These are phyloP conservation scores for Lagria hirta DNA, from an alignment of 2,888 invertebrate species.

Conservation along the genomic window DNA sequence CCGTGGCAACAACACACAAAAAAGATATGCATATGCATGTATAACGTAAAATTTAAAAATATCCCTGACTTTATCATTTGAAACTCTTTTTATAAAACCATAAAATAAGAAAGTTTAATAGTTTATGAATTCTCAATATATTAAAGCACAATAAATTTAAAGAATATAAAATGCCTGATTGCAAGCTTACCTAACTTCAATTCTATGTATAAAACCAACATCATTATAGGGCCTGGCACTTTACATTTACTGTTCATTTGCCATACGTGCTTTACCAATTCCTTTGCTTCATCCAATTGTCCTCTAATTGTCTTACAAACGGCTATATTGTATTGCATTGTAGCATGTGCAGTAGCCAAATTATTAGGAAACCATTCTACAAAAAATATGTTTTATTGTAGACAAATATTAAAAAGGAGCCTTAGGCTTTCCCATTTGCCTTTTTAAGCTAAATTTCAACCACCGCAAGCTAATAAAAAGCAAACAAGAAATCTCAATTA, in stretches of 20 bases:
- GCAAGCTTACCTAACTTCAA: constrained; percentile 59
- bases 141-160: constrained; percentile 9
- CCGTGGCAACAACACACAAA: too few species aligned
- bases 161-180: too few species aligned
- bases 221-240: constrained; percentile 65
- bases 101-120: too few species aligned
- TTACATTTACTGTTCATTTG: constrained; percentile 55
- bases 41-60: too few species aligned
- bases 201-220: constrained; percentile 67
- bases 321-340: constrained; percentile 77
- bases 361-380: constrained; percentile 66
- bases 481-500: neutral
- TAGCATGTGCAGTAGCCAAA: constrained; percentile 66
- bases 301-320: constrained; percentile 74
- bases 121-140: neutral
- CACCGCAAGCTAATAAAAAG: too few species aligned
- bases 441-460: too few species aligned
- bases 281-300: constrained; percentile 65
- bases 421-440: neutral
- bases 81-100: too few species aligned
- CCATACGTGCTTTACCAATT: constrained; percentile 57
- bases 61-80: too few species aligned
- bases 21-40: too few species aligned
- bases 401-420: neutral
- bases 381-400: constrained; percentile 24